Percentiles rank a stretch among this genome's conserved stretches.
Evolutionary conservation across 2,113 vertebrate species (phyloP).

Genomic region (Sardina pilchardus): DNA sequence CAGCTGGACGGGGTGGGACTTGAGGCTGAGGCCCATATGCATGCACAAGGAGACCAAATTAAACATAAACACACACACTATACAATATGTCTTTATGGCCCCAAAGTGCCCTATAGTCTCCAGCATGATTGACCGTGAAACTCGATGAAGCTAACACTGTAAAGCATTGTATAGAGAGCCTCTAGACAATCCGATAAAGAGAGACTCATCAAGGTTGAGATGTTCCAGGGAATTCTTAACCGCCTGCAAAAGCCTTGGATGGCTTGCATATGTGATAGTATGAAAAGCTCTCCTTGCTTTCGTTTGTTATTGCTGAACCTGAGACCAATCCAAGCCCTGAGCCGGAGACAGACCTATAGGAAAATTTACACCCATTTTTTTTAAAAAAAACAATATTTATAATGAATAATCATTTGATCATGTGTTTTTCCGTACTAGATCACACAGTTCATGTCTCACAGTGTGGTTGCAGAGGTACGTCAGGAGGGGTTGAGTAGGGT

Average conservation of each 20-base stretch:
- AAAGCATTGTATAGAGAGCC: no score
- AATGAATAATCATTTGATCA: background rate
- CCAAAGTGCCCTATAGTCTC: background rate
- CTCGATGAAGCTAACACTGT: no score
- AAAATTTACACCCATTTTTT: background rate
- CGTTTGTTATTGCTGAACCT: background rate
- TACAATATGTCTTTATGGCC: background rate
- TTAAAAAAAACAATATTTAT: background rate
- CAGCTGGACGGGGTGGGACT: conserved; percentile 51
- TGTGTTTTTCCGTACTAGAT: background rate
- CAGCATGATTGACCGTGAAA: background rate
- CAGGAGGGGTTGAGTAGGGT: background rate
- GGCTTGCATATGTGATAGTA: background rate
- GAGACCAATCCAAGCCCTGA: background rate
- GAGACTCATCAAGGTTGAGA: background rate
- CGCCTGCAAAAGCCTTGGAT: background rate
- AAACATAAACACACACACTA: background rate
- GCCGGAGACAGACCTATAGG: background rate
- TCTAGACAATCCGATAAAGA: background rate
- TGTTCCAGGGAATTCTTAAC: background rate
- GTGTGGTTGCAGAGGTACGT: background rate
- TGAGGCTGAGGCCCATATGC: background rate
- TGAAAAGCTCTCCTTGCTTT: no score
- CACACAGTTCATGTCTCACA: background rate
- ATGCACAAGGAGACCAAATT: background rate